Evolutionary conservation across 2,888 invertebrate species (phyloP).

Genomic region (Heteropelma amictum): DNA sequence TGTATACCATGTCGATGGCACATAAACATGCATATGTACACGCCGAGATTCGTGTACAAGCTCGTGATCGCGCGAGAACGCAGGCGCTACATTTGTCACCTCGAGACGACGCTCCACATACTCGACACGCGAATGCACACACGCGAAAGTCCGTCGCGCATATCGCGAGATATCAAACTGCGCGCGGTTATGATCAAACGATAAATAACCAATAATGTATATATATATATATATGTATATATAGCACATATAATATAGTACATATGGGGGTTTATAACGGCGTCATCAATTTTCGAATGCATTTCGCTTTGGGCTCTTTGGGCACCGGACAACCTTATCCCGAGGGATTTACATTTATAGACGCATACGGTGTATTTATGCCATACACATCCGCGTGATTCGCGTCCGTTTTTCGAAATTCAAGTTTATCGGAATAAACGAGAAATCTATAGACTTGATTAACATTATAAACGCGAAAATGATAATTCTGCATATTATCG

Average conservation of each 20-base stretch:
- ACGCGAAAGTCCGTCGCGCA: too few relatives aligned
- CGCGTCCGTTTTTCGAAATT: too few relatives aligned
- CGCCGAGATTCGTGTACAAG: slow-evolving; percentile 12
- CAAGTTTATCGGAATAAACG: too few relatives aligned
- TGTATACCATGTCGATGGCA: not conserved
- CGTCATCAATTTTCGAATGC: slow-evolving; percentile 48
- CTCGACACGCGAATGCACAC: not conserved
- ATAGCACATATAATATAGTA: too few relatives aligned
- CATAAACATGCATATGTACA: not conserved
- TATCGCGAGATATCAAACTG: slow-evolving; percentile 4
- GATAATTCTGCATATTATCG: too few relatives aligned
- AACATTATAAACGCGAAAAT: too few relatives aligned
- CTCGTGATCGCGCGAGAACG: slow-evolving; percentile 27
- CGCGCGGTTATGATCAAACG: slow-evolving; percentile 41
- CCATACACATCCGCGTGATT: not conserved
- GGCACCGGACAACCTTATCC: slow-evolving; percentile 35
- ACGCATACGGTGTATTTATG: too few relatives aligned
- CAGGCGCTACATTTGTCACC: slow-evolving; percentile 55
- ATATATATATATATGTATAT: too few relatives aligned
- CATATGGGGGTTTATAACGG: slow-evolving; percentile 54
- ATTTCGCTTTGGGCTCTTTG: slow-evolving; percentile 18
- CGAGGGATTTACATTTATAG: too few relatives aligned
- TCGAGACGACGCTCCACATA: slow-evolving; percentile 29
- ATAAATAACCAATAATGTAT: slow-evolving; percentile 47
- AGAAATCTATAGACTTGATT: too few relatives aligned